Percentiles rank a stretch among this genome's conserved stretches.
Conservation (phyloP, 1,140 invertebrate species). For the Monomorium pharaonis region DNA sequence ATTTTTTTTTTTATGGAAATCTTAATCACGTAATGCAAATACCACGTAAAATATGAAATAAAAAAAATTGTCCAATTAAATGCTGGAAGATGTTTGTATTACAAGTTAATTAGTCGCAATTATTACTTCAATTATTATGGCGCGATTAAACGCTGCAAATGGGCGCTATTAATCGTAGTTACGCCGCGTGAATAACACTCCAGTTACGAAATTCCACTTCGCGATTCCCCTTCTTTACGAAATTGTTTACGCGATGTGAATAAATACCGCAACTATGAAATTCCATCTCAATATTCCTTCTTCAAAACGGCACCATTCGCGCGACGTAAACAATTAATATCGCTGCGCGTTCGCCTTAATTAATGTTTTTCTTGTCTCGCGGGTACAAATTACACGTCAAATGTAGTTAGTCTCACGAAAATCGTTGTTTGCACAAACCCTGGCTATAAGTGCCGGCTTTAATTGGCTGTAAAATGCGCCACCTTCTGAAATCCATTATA, state of each 20-base stretch:
- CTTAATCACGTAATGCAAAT: background rate
- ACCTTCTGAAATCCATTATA: background rate
- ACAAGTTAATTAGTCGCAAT: background rate
- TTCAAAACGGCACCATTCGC: background rate
- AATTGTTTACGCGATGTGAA: background rate
- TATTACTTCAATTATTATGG: background rate
- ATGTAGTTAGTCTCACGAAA: background rate
- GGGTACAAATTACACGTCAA: background rate
- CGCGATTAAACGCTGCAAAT: background rate
- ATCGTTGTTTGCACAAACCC: background rate
- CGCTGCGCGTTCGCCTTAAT: background rate
- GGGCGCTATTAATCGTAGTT: background rate
- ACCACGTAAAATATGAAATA: background rate
- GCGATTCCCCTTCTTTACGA: background rate
- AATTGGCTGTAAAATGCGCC: background rate
- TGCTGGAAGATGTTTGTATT: background rate
- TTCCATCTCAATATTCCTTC: background rate
- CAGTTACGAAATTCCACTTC: background rate
- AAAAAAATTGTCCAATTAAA: background rate
- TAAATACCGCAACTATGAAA: background rate
- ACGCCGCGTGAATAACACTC: background rate
- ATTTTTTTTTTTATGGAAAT: background rate
- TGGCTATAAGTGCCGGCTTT: background rate
- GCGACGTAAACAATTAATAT: background rate
- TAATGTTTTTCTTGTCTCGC: constrained; percentile 3